Evolutionary conservation across 2,113 vertebrate species (phyloP), one percentile per base, ranked within the genome.

Genomic region (Colistium nudipinnis): DNA sequence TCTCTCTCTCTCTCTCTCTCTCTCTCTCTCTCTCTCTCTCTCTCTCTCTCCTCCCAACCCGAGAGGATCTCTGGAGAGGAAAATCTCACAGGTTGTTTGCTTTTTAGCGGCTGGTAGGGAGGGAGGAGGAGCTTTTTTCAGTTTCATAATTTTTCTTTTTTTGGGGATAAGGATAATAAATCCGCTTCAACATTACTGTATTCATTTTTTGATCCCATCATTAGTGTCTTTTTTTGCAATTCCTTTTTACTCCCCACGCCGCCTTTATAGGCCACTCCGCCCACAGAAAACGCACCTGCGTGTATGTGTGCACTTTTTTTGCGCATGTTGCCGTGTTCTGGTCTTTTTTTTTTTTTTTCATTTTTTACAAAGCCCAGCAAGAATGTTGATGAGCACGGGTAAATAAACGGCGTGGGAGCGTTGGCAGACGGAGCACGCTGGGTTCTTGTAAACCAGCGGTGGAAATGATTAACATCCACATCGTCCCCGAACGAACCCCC

Each of bases 391-490:
- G 65, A 81, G 68, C 19, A 35, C 6, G 28, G 38, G 43, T 62
- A 89, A 88, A 87, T 81, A 73, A 65, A 79, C 49, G 45, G 24
- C 43, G 54, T 39, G 22, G 62, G 52, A 64, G 74, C 35, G 28
- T 10, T 53, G 43, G 65, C 84, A 85, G 85, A 83, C 80, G 39
- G 41, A 63, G 62, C 82, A 63, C 52, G 76, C 70, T 70, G 85
- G 31, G 64, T 47, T 84, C 76, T 74, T 83, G 83, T 85, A 86
- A 88, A 81, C 76, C 54, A 62, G 49, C 57, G 71, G 65, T 81
- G 85, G 85, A 85, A 73, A 86, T 80, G 81, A 91, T 90, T 88
- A 85, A 86, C 81, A 68, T 77, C 81, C 59, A 20, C 62, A n/a
- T 35, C 22, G 31, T 83, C 70, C 67, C 35, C 57, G 25, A 69